Percentiles rank a stretch among this genome's conserved stretches.
Evolutionary conservation across 2,113 vertebrate genomes (phyloP).

Genomic region (Apaloderma vittatum): DNA sequence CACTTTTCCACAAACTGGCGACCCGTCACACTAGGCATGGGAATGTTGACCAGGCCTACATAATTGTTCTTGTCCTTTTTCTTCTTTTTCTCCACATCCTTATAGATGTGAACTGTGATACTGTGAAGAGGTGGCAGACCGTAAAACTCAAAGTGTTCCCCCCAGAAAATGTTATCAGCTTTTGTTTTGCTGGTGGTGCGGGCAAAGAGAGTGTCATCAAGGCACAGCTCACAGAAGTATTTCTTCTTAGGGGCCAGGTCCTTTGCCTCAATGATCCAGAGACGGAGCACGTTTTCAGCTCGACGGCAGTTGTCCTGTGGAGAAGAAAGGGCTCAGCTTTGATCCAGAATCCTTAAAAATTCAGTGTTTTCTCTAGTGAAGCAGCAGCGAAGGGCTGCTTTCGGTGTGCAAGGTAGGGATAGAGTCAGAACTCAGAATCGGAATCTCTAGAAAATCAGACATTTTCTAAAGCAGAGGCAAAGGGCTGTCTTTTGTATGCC

Average conservation of each 20-base stretch:
- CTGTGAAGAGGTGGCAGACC: conserved; percentile 87
- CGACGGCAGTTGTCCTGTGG: conserved; percentile 93
- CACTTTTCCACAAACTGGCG: conserved; percentile 97
- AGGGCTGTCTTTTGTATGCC: not conserved
- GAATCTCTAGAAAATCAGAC: not conserved
- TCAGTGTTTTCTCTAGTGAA: not conserved
- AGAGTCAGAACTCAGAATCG: not conserved
- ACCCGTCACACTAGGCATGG: conserved; percentile 85
- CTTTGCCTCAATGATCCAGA: conserved; percentile 99
- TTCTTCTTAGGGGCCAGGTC: conserved; percentile 95
- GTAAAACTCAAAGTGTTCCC: conserved; percentile 94
- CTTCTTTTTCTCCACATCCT: conserved; percentile 94
- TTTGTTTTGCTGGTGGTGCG: conserved; percentile 97
- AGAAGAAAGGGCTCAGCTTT: not conserved
- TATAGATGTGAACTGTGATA: conserved; percentile 96
- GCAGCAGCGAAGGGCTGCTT: not conserved
- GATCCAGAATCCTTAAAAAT: not conserved
- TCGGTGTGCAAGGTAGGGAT: not conserved
- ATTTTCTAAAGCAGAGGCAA: not conserved
- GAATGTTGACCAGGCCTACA: conserved; percentile 94
- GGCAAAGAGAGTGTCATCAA: conserved; percentile 95
- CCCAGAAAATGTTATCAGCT: conserved; percentile 95
- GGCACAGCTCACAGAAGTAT: conserved; percentile 97
- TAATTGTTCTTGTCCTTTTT: conserved; percentile 99
- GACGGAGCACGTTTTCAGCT: conserved; percentile 90